These are phyloP conservation scores for Silurus asotus DNA, from an alignment of 2,113 vertebrate species.

Conservation along the genomic window DNA sequence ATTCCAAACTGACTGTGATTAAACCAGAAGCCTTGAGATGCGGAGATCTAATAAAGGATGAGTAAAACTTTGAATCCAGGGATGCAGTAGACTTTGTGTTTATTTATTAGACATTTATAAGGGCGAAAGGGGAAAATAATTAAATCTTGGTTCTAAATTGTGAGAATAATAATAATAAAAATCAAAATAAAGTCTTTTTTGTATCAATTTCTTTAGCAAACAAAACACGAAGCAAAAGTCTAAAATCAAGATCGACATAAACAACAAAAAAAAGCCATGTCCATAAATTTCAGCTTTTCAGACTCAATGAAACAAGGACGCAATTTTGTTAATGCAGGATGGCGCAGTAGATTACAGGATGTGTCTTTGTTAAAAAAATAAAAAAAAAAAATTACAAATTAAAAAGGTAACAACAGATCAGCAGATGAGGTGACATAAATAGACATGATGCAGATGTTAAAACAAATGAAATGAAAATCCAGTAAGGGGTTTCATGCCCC, in stretches of 20 bases:
- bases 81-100: background rate
- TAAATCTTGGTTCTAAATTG: background rate
- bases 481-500: background rate
- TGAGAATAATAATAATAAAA: background rate
- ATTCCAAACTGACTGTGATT: too few relatives aligned
- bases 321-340: background rate
- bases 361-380: background rate
- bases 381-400: background rate
- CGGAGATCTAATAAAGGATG: background rate
- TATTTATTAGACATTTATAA: background rate
- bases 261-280: too few relatives aligned
- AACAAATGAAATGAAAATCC: background rate
- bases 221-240: background rate
- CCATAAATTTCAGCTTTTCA: background rate
- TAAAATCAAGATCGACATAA: background rate
- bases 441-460: background rate
- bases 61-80: background rate
- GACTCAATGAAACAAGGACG: background rate
- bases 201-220: background rate
- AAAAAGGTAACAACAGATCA: background rate
- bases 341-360: background rate
- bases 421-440: background rate
- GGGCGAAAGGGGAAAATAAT: background rate
- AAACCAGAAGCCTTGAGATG: background rate
- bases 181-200: background rate